Percentiles rank a stretch among this genome's conserved stretches.
phyloP scores from a whole-genome alignment of 2,888 invertebrate genomes.

The Leptopterna dolabrata region DNA sequence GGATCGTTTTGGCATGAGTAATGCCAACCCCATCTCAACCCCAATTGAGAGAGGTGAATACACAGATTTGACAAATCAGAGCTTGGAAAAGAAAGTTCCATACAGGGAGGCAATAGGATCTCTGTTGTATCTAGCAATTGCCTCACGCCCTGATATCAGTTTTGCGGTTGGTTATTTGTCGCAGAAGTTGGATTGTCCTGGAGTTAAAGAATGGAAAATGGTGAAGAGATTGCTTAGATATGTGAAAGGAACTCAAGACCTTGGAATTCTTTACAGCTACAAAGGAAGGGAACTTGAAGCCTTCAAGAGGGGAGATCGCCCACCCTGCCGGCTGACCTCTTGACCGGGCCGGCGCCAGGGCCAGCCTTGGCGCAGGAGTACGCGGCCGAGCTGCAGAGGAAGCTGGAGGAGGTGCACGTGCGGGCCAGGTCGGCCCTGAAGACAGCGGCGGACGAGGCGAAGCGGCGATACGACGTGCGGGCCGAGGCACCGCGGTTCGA shows the following conservation, averaged over 20 bases:
- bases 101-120: constrained; percentile 47
- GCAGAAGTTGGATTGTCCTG: constrained; percentile 45
- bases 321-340: no score
- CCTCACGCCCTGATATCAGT: constrained; percentile 56
- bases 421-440: no score
- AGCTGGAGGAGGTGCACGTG: no score
- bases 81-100: constrained; percentile 21
- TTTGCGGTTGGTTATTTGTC: constrained; percentile 56
- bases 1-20: constrained; percentile 54
- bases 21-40: constrained; percentile 40
- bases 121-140: constrained; percentile 43
- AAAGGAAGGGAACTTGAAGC: constrained; percentile 48
- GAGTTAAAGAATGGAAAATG: constrained; percentile 19
- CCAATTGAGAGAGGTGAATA: constrained; percentile 50
- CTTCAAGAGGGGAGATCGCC: constrained; percentile 62
- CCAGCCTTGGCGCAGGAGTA: no score
- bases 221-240: constrained; percentile 56
- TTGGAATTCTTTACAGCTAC: constrained; percentile 32
- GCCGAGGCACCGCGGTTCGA: no score
- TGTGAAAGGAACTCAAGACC: constrained; percentile 56
- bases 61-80: neutral
- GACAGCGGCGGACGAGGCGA: no score
- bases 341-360: no score
- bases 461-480: no score
- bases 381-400: no score